A percentile compares a stretch with the other conserved stretches of the same genome.
These are phyloP conservation scores for Thermophis baileyi DNA, from an alignment of 2,113 vertebrate genomes.

Conservation along the genomic window DNA sequence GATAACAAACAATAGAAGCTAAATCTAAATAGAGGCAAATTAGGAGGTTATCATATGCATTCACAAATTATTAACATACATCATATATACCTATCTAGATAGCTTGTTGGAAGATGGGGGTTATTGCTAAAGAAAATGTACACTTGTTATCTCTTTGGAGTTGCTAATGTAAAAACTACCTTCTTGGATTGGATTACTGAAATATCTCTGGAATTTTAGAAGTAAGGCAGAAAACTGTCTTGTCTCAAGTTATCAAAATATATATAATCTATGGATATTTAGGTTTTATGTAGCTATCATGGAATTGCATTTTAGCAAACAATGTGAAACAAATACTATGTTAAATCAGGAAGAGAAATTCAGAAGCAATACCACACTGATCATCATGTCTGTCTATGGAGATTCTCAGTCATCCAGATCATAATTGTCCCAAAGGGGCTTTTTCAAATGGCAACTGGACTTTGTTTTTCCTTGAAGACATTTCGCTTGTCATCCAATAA, in stretches of 20 bases:
- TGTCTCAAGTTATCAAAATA: constrained; percentile 7
- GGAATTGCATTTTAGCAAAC: background rate
- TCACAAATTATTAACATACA: constrained; percentile 35
- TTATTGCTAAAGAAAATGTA: background rate
- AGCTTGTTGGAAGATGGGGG: background rate
- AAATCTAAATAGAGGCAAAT: constrained; percentile 26
- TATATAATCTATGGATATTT: background rate
- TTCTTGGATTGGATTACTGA: background rate
- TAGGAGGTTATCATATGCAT: constrained; percentile 10
- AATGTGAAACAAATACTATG: background rate
- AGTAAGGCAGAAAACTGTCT: background rate
- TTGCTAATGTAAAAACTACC: background rate
- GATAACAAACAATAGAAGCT: constrained; percentile 22
- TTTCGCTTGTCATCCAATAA: background rate
- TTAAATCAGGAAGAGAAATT: background rate
- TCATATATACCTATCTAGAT: background rate
- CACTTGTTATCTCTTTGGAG: background rate
- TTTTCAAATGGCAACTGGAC: no score
- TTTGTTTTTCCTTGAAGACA: no score
- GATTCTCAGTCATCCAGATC: background rate
- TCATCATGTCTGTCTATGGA: background rate
- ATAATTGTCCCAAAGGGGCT: no score
- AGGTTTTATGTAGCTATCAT: background rate
- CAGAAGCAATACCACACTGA: background rate
- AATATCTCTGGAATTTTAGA: background rate